These are phyloP conservation scores for Maniola hyperantus DNA, from an alignment of 2,888 invertebrate genomes.

Conservation along the genomic window DNA sequence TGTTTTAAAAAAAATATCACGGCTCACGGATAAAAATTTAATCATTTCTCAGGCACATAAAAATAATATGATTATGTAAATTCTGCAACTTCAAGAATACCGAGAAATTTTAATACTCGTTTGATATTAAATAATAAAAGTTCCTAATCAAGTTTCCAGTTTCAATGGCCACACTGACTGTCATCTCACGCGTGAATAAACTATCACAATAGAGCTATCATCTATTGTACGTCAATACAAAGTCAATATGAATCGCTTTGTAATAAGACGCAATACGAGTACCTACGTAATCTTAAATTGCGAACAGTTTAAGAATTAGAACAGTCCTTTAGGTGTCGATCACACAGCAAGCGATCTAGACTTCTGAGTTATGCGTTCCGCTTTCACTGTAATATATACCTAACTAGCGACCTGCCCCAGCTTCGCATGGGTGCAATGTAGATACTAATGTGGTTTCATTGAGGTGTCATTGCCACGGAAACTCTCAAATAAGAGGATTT, in stretches of 20 bases:
- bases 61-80: too few relatives aligned
- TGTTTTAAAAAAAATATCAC: not conserved
- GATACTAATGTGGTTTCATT: too few relatives aligned
- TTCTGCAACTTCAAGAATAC: too few relatives aligned
- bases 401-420: too few relatives aligned
- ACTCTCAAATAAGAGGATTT: too few relatives aligned
- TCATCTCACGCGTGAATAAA: constrained; percentile 14
- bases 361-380: not conserved
- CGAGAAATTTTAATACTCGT: too few relatives aligned
- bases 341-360: not conserved
- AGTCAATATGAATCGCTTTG: constrained; percentile 11
- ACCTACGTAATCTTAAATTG: not conserved
- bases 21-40: too few relatives aligned
- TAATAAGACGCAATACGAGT: not conserved
- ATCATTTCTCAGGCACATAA: too few relatives aligned
- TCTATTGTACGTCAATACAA: constrained; percentile 23
- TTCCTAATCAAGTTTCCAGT: not conserved
- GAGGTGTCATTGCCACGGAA: too few relatives aligned
- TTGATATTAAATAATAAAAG: too few relatives aligned
- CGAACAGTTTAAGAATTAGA: constrained; percentile 1
- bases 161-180: not conserved
- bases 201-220: constrained; percentile 24
- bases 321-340: not conserved
- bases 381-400: not conserved
- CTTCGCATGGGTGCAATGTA: too few relatives aligned